Conservation (phyloP, 2,113 vertebrate genomes). For the Tragelaphus strepsiceros region DNA sequence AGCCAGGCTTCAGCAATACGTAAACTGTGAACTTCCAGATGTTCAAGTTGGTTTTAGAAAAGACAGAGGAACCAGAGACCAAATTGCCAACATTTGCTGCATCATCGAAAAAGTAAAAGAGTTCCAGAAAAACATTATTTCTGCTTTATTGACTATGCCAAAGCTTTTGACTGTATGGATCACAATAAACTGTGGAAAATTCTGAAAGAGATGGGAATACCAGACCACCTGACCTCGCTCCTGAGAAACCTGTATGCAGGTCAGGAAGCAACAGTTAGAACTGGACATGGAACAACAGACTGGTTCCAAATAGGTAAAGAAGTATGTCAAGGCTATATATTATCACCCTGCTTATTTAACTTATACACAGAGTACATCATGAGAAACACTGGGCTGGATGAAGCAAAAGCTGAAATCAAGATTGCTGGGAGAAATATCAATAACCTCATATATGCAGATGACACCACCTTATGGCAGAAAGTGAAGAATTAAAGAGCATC, state of each 20-base stretch:
- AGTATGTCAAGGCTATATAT: not conserved
- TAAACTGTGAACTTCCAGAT: not conserved
- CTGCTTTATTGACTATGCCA: not conserved
- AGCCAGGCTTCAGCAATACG: not conserved
- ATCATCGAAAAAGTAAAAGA: not conserved
- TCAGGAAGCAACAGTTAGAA: not conserved
- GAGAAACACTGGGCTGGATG: not conserved
- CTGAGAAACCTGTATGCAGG: not conserved
- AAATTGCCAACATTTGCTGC: not conserved
- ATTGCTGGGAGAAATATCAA: not conserved
- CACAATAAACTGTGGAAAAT: not conserved
- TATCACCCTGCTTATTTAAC: not conserved
- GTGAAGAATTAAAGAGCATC: not conserved
- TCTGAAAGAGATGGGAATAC: not conserved
- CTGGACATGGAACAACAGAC: not conserved
- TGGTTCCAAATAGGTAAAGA: not conserved
- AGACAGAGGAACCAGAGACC: not conserved
- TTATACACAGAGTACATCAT: not conserved
- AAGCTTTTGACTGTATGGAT: not conserved
- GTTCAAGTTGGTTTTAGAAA: not conserved
- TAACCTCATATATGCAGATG: not conserved
- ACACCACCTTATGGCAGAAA: not conserved
- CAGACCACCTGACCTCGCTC: not conserved
- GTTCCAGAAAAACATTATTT: not conserved
- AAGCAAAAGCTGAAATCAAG: not conserved